Base-by-base conservation (phyloP, 2,113 vertebrate genomes). In the Rana temporaria region DNA sequence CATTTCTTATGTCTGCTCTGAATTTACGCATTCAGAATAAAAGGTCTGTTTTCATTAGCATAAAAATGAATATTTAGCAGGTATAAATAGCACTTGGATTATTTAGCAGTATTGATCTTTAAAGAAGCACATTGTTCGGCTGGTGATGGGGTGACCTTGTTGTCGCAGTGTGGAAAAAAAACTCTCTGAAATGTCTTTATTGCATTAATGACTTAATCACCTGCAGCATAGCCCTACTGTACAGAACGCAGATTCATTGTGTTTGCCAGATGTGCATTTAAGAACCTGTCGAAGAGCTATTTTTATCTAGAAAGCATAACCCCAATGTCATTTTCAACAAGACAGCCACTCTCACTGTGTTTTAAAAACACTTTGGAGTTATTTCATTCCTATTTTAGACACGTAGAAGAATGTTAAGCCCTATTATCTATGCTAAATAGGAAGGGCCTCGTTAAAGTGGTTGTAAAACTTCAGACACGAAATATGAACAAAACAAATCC, bases 141-240 rank as follows among this genome's bases (percentile, higher is more conserved):
- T 73, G 12, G 9, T 59, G 53, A 34, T 57, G 38, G 6, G 24
- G 52, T 72, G 53, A 72, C 70, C 70, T 72, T 19, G 9, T 53
- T 42, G 48, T 55, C n/a, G 6, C n/a, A 53, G 68, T 57, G 24
- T 57, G 52, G 53, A 53, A 72, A 32, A 24, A 55, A 57, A 30
- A 30, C 26, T 56, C 24, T 72, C 11, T 18, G 24, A 73, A 73
- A 73, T 20, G 70, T 72, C 70, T 70, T 70, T 53, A 42, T 70
- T 42, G 9, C 48, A 7, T 16, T 55, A 24, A 56, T 7, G 7
- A 7, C 26, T 30, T 55, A 71, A 56, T 71, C 16, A 17, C 17
- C 69, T 24, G 68, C 20, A 14, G 20, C 20, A 24, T 24, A 20
- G n/a, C 20, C 24, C 60, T n/a, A 22, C n/a, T 52, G 19, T 52